Base-by-base conservation (phyloP, 2,888 invertebrate genomes). In the Allolobophora icterica region DNA sequence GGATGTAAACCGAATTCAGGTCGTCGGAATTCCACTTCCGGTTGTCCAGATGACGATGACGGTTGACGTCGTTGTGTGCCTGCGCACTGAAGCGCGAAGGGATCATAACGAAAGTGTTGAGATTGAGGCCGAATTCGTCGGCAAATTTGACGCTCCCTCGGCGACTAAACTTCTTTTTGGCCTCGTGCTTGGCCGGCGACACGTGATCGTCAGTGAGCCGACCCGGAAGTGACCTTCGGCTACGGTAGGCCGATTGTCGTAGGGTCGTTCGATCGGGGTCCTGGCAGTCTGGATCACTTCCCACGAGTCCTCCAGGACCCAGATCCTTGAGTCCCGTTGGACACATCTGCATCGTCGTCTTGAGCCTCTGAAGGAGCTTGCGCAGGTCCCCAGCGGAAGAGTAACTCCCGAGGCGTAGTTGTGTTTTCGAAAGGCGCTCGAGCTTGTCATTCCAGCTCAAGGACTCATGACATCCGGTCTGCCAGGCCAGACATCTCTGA, bases 21-120 rank as follows among this genome's bases (percentile, higher is more conserved):
- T 71, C 71, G 8, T 71, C 71, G 8, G 71, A 71, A 11, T n/a
- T 71, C 71, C 71, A 71, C 71, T 71, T 71, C n/a, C 71, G 30
- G 71, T 71, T 71, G 71, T 71, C n/a, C 8, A 6, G n/a, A 8
- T 30, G 71, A 71, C 2, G n/a, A 71, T 11, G n/a, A 30, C 30
- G 8, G 30, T 71, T 71, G 71, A 71, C 71, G 71, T n/a, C 71
- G n/a, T 71, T 71, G 30, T n/a, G 87, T 35, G 35, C 87, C 17
- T 87, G 87, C 87, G 87, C 87, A 87, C 21, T 35, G 38, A n/a
- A 87, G 11, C 87, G 87, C 87, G 87, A 87, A 5, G 87, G 87
- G 11, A 87, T 87, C 87, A 87, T 87, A 8, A 17, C 87, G 87
- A 87, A 87, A 4, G 87, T 87, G 34, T 87, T 87, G 35, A 87